These are phyloP conservation scores for Semibalanus balanoides DNA, from an alignment of 1,140 invertebrate species.

Conservation along the genomic window DNA sequence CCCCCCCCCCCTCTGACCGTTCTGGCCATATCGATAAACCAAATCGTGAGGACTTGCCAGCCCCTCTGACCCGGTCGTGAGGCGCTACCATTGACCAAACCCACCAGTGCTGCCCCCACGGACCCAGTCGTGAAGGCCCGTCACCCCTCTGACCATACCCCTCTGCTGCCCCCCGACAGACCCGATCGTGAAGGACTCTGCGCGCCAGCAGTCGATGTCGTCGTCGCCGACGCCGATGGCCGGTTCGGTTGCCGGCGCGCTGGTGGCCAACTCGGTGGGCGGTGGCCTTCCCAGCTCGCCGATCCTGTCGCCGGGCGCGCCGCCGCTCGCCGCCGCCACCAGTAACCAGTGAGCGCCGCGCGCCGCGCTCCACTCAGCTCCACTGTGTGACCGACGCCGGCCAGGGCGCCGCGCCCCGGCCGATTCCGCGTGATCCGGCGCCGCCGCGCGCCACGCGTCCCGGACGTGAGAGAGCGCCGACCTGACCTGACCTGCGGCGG, in stretches of 20 bases:
- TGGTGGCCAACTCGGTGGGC: neutral
- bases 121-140: neutral
- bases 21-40: no score
- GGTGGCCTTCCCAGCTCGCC: neutral
- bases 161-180: neutral
- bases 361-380: no score
- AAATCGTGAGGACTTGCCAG: no score
- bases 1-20: no score
- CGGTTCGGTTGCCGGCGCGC: neutral
- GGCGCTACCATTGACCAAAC: no score
- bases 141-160: no score
- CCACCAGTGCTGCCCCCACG: no score
- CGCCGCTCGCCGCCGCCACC: neutral
- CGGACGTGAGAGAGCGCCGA: neutral
- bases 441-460: no score
- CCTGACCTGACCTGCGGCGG: neutral
- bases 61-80: no score
- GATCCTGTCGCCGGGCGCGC: neutral
- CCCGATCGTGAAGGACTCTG: neutral
- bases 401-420: no score
- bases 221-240: neutral
- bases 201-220: neutral
- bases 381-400: no score
- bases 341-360: neutral
- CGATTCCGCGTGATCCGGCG: no score